Base-by-base conservation (phyloP, 2,113 vertebrate genomes). In the Eubucco bourcierii region DNA sequence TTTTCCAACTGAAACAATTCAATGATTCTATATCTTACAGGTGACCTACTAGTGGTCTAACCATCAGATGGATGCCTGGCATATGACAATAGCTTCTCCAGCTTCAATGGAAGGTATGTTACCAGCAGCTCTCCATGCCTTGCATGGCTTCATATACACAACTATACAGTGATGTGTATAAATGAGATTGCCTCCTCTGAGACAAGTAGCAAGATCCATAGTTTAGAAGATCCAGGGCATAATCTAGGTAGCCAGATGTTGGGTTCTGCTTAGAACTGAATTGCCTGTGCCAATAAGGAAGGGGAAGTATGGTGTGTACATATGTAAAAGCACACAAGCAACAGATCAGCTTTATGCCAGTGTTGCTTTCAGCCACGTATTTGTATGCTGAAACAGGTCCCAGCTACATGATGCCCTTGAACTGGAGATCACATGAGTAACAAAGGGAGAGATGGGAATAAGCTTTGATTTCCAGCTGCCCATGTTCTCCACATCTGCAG, bases 281-380 rank as follows among this genome's bases (percentile, higher is more conserved):
- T 25, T 79, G 11, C 31, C 53, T 58, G 44, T 77, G 60, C 68
- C 52, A 50, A 4, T 46, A 79, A 82, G 37, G 34, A 50, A 64
- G 12, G 8, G 21, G 10, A 24, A 24, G 20, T 25, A 13, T 13
- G 24, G 21, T 28, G 39, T 29, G 28, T 23, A 23, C 24, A 7
- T 0, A 0, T n/a, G 29, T 65, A 74, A 3, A 1, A 50, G 50
- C 25, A 55, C 50, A 52, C 23, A 28, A 55, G 53, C 25, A 55
- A 28, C 6, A 27, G 27, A 28, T 14, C 53, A 55, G 8, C 15
- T 55, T 55, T 16, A 28, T 16, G 13, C 27, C 15, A 0, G 2
- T 77, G 24, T 73, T 68, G 59, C 34, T 76, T 80, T 80, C 63
- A 81, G 50, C 63, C 59, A 65, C 25, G 1, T 6, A 11, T 39